A percentile compares a stretch with the other conserved stretches of the same genome.
These are phyloP conservation scores for Scomber colias DNA, from an alignment of 2,113 vertebrate species.

Conservation along the genomic window DNA sequence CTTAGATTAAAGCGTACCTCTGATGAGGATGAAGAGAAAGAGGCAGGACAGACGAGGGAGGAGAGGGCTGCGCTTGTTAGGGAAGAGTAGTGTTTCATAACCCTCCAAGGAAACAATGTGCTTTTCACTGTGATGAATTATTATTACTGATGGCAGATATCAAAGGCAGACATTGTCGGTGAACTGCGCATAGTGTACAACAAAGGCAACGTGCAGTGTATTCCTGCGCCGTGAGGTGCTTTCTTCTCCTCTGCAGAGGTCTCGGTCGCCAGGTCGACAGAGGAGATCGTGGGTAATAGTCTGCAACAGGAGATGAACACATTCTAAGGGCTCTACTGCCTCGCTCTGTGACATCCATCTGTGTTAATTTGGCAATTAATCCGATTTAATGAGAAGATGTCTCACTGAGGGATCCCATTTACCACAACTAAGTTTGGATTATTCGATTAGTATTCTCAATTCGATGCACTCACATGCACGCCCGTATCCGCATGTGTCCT, in stretches of 20 bases:
- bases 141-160: conserved; percentile 63
- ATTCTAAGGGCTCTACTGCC: conserved; percentile 40
- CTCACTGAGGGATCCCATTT: conserved; percentile 59
- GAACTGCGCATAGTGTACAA: conserved; percentile 24
- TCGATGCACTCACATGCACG: background rate
- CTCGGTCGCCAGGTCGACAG: conserved; percentile 18
- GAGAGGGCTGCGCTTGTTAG: conserved; percentile 43
- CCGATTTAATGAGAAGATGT: conserved; percentile 66
- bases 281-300: conserved; percentile 64
- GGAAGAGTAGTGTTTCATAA: conserved; percentile 47
- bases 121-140: conserved; percentile 61
- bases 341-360: conserved; percentile 52
- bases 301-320: conserved; percentile 64
- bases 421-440: conserved; percentile 24
- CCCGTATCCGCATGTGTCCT: background rate
- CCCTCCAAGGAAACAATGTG: conserved; percentile 44
- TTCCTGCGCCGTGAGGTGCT: conserved; percentile 20
- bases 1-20: conserved; percentile 70
- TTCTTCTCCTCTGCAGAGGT: conserved; percentile 45
- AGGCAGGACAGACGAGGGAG: conserved; percentile 35
- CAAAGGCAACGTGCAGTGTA: conserved; percentile 42
- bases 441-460: conserved; percentile 31
- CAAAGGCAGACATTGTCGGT: conserved; percentile 57
- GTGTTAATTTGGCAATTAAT: conserved; percentile 74
- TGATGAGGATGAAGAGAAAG: conserved; percentile 59